Evolutionary conservation across 1,140 invertebrate species (phyloP), one percentile per base, ranked within the genome.

Genomic region (Antheraea mylitta): DNA sequence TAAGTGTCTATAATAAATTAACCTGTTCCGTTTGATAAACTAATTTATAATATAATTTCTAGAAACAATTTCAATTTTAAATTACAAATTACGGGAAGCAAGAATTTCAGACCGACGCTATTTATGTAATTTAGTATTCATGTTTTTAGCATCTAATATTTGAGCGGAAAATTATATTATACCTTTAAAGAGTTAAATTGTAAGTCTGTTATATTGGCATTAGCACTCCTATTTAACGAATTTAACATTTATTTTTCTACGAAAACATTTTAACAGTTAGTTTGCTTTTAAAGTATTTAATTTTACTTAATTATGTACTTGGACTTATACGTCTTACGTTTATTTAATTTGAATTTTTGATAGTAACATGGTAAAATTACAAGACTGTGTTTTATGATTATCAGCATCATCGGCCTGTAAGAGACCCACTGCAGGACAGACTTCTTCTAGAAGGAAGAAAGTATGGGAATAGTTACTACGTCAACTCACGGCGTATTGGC

Each of bases 51-150:
- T 53, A 11, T 53, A 53, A 53, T 53, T 53, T n/a, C 45, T 16
- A 53, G 45, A 53, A 53, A 53, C 45, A 53, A 53, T 53, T 53
- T 53, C 45, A 53, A 53, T 53, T 53, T n/a, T 53, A 53, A 53
- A 53, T 53, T 53, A 0, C 16, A 16, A 53, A 16, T 53, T 16
- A 16, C 45, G 16, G 16, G 45, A 53, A 53, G 38, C 38, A 42
- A 42, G 38, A 42, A 42, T 42, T 11, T 53, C 45, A 53, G 45
- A 13, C 45, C 45, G 45, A 13, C 45, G 45, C 45, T 53, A 16
- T 53, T 53, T 53, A 53, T 53, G 16, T 16, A 53, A 53, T 53
- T 53, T 53, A 53, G 45, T 53, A 53, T 53, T 53, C 45, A 53
- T 53, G 45, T 53, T 53, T 53, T 53, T 53, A 53, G 11, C 16